phyloP scores from a whole-genome alignment of 2,888 invertebrate species.

The Oxycera nigricornis region DNA sequence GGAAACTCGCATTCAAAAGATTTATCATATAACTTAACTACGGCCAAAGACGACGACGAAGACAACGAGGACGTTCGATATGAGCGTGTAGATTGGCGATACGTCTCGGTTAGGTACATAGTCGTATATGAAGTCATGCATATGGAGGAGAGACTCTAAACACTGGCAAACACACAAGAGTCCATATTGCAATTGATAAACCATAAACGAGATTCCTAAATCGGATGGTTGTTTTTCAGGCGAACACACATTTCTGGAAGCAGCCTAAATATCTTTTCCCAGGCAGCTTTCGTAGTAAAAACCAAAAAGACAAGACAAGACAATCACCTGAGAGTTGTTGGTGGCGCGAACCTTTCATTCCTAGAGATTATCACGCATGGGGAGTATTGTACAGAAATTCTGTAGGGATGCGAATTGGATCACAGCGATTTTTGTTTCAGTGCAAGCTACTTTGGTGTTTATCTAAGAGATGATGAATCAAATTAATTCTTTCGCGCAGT shows the following conservation, averaged over 20 bases:
- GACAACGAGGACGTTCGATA: conserved; percentile 4
- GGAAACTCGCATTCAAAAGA: conserved; percentile 30
- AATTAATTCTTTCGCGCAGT: too few species aligned
- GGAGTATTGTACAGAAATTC: not conserved
- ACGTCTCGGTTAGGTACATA: not conserved
- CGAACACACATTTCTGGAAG: not conserved
- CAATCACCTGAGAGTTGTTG: conserved; percentile 17
- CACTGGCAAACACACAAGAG: not conserved
- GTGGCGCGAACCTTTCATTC: not conserved
- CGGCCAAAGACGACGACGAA: too few species aligned
- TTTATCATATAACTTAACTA: conserved; percentile 33
- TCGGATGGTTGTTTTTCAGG: not conserved
- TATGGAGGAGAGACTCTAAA: not conserved
- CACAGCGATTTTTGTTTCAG: too few species aligned
- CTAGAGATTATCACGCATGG: not conserved
- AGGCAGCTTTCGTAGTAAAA: conserved; percentile 13
- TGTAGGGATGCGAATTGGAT: too few species aligned
- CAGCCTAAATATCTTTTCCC: conserved; percentile 13
- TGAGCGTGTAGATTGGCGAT: conserved; percentile 1
- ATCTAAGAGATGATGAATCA: too few species aligned
- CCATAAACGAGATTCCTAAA: not conserved
- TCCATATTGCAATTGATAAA: conserved; percentile 15
- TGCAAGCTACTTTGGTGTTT: too few species aligned
- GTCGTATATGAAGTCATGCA: not conserved
- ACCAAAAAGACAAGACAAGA: conserved; percentile 5